Evolutionary conservation across 2,888 invertebrate genomes (phyloP), one percentile per base, ranked within the genome.

Genomic region (Caenorhabditis panamensis): DNA sequence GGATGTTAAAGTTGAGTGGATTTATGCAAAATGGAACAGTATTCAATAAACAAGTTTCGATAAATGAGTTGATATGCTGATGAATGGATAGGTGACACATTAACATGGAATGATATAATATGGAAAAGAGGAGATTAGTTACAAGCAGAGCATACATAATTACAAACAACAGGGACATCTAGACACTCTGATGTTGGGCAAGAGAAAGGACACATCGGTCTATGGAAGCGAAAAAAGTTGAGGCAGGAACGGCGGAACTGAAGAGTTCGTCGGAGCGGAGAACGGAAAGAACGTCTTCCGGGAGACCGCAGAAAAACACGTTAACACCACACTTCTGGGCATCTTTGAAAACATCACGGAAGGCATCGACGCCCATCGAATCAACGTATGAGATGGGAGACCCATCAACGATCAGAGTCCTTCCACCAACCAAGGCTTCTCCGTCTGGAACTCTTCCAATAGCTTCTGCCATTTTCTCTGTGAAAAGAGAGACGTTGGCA

Each of bases 311-410:
- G 47, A 58, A 83, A 56, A 72, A 83, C 3, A 83, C 9, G 28
- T 64, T 31, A 0, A 72, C 61, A 22, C 69, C 58, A 1, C 22
- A 24, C 37, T 83, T 83, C 18, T 61, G 28, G 1, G 69, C 73
- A 44, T 80, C 80, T 13, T 56, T 13, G 62, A 47, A 77, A 13
- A 66, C 78, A 18, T 84, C 84, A 9, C 59, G 66, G 13, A 85
- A 56, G 20, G 88, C 87, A 54, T 89, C 88, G 8, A 88, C 75
- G 24, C 86, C 89, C 89, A 89, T 89, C 5, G 81, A 64, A 59
- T 89, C 89, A 13, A 87, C 81, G 73, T 86, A 87, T n/a, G 75
- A 58, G 31, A 89, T 84, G 16, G 87, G 83, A 0, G 82, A 63
- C 59, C 88, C 85, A 56, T 89, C 88, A 5, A 89, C 69, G 16